Percentiles rank a stretch among this genome's conserved stretches.
Evolutionary conservation across 2,113 vertebrate species (phyloP).

Genomic region (Pyrgilauda ruficollis): DNA sequence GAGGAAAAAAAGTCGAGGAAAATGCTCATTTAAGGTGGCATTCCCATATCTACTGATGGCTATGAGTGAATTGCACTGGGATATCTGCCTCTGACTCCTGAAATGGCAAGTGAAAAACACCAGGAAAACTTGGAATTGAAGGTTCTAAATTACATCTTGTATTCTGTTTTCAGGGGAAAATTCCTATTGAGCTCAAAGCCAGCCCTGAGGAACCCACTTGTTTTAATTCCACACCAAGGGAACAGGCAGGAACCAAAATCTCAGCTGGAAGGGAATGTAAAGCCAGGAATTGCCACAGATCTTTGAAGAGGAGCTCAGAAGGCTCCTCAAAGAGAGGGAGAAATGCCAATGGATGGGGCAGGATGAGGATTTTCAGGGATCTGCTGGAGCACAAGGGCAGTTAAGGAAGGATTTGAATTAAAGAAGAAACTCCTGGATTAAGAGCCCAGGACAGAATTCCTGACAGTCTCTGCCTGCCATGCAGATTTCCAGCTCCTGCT

Average conservation of each 20-base stretch:
- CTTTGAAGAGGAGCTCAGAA: neutral
- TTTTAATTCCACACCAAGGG: neutral
- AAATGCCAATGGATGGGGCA: neutral
- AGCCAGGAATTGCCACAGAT: neutral
- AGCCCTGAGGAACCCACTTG: neutral
- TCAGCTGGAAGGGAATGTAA: neutral
- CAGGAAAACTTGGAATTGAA: neutral
- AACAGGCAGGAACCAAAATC: neutral
- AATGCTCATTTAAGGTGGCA: neutral
- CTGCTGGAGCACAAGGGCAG: neutral
- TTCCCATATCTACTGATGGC: neutral
- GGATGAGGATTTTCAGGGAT: neutral
- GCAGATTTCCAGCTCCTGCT: neutral
- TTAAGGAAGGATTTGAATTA: no score
- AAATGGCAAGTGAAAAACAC: neutral
- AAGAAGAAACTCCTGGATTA: neutral
- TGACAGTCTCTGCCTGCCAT: neutral
- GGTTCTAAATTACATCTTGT: neutral
- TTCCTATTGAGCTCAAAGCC: neutral
- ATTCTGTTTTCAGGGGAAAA: neutral
- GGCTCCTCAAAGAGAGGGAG: neutral
- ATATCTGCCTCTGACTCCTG: neutral
- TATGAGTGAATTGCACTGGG: rapidly evolving
- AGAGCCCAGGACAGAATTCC: neutral
- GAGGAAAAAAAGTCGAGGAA: neutral